Conservation (phyloP, 2,113 vertebrate species). For the Romanogobio albipinnatus region DNA sequence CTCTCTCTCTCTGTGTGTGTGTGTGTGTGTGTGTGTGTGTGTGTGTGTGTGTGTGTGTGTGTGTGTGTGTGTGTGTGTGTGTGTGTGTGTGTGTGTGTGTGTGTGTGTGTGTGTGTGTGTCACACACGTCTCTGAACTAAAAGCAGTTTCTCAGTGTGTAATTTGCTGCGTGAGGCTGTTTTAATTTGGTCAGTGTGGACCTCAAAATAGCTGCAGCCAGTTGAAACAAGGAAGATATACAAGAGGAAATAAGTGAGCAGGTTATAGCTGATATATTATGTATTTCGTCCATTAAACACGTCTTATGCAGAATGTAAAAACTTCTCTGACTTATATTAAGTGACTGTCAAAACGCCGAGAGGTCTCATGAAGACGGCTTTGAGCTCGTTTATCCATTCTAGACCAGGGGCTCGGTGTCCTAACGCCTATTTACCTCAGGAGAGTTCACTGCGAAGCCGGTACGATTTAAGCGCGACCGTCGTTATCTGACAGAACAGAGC, state of each 20-base stretch:
- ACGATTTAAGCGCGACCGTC: not conserved
- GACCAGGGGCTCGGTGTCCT: not conserved
- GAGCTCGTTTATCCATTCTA: constrained; percentile 18
- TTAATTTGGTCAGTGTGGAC: constrained; percentile 20
- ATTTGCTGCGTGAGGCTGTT: constrained; percentile 7
- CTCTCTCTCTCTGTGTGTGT: not conserved
- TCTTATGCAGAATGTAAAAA: not conserved
- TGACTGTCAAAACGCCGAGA: not conserved
- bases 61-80: not conserved
- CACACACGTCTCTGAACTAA: not conserved
- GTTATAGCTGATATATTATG: not conserved
- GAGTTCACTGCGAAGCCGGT: not conserved
- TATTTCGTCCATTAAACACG: not conserved
- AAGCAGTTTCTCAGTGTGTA: constrained; percentile 10
- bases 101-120: not conserved
- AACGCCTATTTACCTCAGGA: constrained; percentile 12
- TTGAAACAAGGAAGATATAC: not conserved
- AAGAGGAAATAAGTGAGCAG: not conserved
- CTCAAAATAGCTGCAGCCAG: constrained; percentile 10
- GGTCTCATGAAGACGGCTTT: not conserved
- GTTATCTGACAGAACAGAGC: constrained; percentile 12
- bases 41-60: too few species aligned
- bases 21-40: too few species aligned
- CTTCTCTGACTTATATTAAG: not conserved
- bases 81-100: too few species aligned